These are phyloP conservation scores for Elysia chlorotica DNA, from an alignment of 1,140 invertebrate genomes.

Conservation along the genomic window DNA sequence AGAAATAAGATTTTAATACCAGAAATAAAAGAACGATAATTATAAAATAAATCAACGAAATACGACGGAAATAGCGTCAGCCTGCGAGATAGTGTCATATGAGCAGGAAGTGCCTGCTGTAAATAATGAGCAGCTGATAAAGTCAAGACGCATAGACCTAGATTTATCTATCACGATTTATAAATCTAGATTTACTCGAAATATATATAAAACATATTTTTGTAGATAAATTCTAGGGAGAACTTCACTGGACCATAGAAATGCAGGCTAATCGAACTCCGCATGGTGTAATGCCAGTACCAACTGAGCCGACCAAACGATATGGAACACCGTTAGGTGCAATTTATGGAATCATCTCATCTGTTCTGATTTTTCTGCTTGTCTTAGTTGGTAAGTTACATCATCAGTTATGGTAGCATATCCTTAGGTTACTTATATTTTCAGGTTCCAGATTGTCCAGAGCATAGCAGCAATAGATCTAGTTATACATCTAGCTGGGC, in stretches of 20 bases:
- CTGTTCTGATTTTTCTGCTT: conserved; percentile 2
- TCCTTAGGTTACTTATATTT: not conserved
- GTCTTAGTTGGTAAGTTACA: conserved; percentile 19
- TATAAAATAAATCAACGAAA: too few species aligned
- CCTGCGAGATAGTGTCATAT: too few species aligned
- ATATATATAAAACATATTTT: not conserved
- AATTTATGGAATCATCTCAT: conserved; percentile 21
- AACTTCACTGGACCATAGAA: too few species aligned
- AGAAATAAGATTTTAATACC: too few species aligned
- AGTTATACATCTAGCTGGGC: too few species aligned
- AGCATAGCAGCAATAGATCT: not conserved
- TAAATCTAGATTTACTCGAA: conserved; percentile 5
- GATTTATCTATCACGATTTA: too few species aligned
- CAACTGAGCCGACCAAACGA: conserved; percentile 26
- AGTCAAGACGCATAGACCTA: too few species aligned
- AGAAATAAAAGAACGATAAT: too few species aligned
- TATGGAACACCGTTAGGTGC: conserved; percentile 13
- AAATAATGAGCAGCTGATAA: too few species aligned
- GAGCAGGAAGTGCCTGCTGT: too few species aligned
- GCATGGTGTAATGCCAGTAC: conserved; percentile 20
- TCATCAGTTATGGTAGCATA: not conserved
- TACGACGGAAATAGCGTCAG: too few species aligned
- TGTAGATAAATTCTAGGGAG: too few species aligned
- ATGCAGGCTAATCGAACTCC: conserved; percentile 22
- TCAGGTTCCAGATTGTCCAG: not conserved